A percentile compares a stretch with the other conserved stretches of the same genome.
Conservation (phyloP, 2,113 vertebrate genomes). For the Hippocampus zosterae region DNA sequence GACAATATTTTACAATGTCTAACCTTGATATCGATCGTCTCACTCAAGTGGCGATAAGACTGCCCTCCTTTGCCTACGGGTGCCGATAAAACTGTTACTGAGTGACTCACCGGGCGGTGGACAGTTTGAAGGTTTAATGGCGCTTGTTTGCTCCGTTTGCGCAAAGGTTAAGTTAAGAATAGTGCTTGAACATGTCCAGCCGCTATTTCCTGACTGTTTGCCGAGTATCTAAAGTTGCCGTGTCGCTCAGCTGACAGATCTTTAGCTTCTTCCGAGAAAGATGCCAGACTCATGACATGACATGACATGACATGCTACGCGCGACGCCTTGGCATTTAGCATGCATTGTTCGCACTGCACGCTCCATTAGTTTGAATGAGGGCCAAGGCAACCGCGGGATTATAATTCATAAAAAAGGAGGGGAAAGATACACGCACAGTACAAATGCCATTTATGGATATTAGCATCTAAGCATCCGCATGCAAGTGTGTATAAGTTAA, state of each 20-base stretch:
- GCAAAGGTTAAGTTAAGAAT: slow-evolving; percentile 33
- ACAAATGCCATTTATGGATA: background rate
- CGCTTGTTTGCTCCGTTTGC: slow-evolving; percentile 17
- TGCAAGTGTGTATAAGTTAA: no score
- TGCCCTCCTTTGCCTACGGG: slow-evolving; percentile 33
- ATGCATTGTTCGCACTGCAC: background rate
- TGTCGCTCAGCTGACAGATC: background rate
- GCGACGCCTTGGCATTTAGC: background rate
- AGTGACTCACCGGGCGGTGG: slow-evolving; percentile 38
- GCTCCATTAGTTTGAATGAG: background rate
- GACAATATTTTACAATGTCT: background rate
- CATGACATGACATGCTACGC: background rate
- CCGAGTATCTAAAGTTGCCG: background rate
- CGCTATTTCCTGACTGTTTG: background rate
- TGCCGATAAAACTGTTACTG: slow-evolving; percentile 58
- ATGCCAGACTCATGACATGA: background rate
- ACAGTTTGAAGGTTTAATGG: slow-evolving; percentile 26
- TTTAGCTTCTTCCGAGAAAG: background rate
- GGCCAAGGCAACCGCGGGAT: background rate
- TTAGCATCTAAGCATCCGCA: background rate
- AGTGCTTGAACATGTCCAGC: background rate
- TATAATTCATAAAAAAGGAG: background rate
- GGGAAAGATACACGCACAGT: background rate
- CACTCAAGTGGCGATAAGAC: slow-evolving; percentile 48
- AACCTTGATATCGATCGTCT: slow-evolving; percentile 34